Evolutionary conservation across 2,797 vertebrate species (phyloP), one percentile per base, ranked within the genome.

Genomic region (Microctenopoma stevenorrisi): DNA sequence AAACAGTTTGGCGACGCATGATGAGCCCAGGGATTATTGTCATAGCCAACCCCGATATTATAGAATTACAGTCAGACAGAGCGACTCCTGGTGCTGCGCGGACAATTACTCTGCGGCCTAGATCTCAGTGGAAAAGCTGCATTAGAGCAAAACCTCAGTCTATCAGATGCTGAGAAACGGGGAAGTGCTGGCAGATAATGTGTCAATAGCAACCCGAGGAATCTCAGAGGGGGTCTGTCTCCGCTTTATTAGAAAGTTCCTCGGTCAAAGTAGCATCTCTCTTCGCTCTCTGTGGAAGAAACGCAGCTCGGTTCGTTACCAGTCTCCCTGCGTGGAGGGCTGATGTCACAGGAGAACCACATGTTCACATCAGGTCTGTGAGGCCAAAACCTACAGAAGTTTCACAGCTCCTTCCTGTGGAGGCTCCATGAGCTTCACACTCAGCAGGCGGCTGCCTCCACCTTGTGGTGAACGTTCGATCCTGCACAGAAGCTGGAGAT

Each of bases 51-150:
- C 91, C 92, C 82, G 55, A 90, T 91, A 93, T 93, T 91, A 93
- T 87, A 83, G 85, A 86, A 91, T 91, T 91, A 90, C 74, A 89
- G 86, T 86, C 92, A 92, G 91, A 93, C 91, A 88, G 87, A 89
- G 86, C 58, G 91, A 90, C 92, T 93, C 92, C 91, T 86, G 79
- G 69, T 83, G 88, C 88, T 85, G 78, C 70, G 74, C 48, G 81
- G 85, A 87, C 89, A 76, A 91, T 93, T 90, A 91, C 85, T 60
- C 89, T 91, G 91, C 47, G 91, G 91, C 86, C 87, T 88, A 87
- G 85, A 89, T 72, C 69, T 57, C 64, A 18, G 51, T 83, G 85
- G 87, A 86, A 86, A 85, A 72, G 83, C 78, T 78, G 83, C 84
- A 86, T 84, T 83, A 65, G 78, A 64, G 67, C 53, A 46, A 82